These are phyloP conservation scores for Samia ricini DNA, from an alignment of 1,140 invertebrate genomes.

Conservation along the genomic window DNA sequence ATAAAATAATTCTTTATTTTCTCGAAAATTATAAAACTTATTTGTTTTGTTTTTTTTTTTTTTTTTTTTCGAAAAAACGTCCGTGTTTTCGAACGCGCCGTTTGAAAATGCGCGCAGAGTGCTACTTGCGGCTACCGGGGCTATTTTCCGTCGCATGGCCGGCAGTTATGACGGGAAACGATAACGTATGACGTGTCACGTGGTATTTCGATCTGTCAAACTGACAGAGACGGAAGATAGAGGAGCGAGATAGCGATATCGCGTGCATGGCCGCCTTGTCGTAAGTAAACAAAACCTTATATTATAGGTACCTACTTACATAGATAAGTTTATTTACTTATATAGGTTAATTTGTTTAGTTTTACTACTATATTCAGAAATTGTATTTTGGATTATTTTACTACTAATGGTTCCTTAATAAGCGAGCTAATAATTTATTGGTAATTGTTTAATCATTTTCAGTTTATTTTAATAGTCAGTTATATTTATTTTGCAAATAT, in stretches of 20 bases:
- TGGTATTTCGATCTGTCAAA: conserved; percentile 53
- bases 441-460: too few species aligned
- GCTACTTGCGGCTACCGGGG: neutral
- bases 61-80: neutral
- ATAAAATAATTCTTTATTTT: neutral
- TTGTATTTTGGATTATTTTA: too few species aligned
- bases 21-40: neutral
- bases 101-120: conserved; percentile 1
- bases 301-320: neutral
- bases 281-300: conserved; percentile 40
- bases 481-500: too few species aligned
- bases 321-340: neutral
- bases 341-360: too few species aligned
- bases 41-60: neutral
- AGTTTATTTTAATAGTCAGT: too few species aligned
- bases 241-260: conserved; percentile 28
- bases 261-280: conserved; percentile 29
- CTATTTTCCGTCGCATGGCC: conserved; percentile 1
- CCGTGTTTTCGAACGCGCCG: neutral
- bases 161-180: conserved; percentile 25
- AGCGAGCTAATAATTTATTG: too few species aligned
- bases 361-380: too few species aligned
- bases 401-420: too few species aligned
- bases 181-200: conserved; percentile 42
- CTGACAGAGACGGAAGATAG: conserved; percentile 38